phyloP scores from a whole-genome alignment of 2,888 invertebrate species.

The Amaurobius ferox region DNA sequence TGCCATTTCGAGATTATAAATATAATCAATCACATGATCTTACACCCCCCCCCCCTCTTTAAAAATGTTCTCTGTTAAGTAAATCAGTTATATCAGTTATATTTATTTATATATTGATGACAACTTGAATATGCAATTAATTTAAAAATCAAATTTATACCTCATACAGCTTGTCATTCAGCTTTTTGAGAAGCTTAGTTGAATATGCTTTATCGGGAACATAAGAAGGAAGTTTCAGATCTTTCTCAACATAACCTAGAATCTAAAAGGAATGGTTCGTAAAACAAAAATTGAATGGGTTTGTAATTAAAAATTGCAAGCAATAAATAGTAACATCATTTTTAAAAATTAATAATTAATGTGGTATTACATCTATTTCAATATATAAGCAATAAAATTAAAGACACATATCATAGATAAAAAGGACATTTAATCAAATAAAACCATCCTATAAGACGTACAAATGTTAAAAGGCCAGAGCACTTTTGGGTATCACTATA shows the following conservation, averaged over 20 bases:
- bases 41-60: too few relatives aligned
- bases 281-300: background rate
- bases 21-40: too few relatives aligned
- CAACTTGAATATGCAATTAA: background rate
- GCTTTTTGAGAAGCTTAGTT: constrained; percentile 17
- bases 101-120: background rate
- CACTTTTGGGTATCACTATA: too few relatives aligned
- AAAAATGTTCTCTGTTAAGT: too few relatives aligned
- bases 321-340: background rate
- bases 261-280: constrained; percentile 28
- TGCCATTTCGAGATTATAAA: too few relatives aligned
- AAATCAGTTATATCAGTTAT: too few relatives aligned
- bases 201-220: constrained; percentile 24
- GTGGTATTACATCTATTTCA: too few relatives aligned
- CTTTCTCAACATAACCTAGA: constrained; percentile 33
- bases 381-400: too few relatives aligned
- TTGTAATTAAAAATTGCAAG: background rate
- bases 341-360: constrained; percentile 75
- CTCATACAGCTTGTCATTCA: constrained; percentile 48
- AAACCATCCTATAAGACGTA: too few relatives aligned
- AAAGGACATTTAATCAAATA: too few relatives aligned
- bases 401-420: too few relatives aligned
- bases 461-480: too few relatives aligned
- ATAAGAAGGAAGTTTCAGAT: background rate
- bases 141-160: constrained; percentile 12